Evolutionary conservation across 2,888 invertebrate genomes (phyloP).

Genomic region (Drosophila gaucha): DNA sequence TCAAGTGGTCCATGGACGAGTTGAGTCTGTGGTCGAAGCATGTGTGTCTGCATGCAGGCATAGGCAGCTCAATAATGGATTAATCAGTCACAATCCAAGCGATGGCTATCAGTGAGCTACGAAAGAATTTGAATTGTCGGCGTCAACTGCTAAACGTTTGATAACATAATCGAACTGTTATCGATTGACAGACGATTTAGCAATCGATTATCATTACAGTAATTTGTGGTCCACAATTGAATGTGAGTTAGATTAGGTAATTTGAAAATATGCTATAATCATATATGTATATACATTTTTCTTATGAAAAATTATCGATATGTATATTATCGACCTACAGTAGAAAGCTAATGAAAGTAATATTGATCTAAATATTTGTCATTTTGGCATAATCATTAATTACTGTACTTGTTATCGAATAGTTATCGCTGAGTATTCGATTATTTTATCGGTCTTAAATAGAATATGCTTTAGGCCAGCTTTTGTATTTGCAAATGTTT

Average conservation of each 20-base stretch:
- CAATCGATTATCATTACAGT: neutral
- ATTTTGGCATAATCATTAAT: no score
- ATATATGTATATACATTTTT: no score
- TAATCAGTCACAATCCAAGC: conserved; percentile 38
- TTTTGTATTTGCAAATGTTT: no score
- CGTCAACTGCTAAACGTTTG: neutral
- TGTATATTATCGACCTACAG: no score
- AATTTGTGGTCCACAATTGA: neutral
- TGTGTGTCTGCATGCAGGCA: neutral
- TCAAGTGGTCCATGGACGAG: conserved; percentile 25
- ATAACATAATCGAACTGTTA: neutral
- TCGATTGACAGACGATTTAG: neutral
- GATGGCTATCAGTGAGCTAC: neutral
- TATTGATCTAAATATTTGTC: no score
- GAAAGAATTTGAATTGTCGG: neutral
- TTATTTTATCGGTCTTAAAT: neutral
- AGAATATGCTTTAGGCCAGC: no score
- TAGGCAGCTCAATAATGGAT: conserved; percentile 21
- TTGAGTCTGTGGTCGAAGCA: conserved; percentile 23
- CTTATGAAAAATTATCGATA: no score
- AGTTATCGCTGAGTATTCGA: neutral
- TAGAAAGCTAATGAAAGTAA: no score
- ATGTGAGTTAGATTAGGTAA: no score
- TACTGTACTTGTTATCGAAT: no score
- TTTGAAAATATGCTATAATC: neutral